Conservation (phyloP, 2,797 vertebrate genomes). For the Danio choprae region DNA sequence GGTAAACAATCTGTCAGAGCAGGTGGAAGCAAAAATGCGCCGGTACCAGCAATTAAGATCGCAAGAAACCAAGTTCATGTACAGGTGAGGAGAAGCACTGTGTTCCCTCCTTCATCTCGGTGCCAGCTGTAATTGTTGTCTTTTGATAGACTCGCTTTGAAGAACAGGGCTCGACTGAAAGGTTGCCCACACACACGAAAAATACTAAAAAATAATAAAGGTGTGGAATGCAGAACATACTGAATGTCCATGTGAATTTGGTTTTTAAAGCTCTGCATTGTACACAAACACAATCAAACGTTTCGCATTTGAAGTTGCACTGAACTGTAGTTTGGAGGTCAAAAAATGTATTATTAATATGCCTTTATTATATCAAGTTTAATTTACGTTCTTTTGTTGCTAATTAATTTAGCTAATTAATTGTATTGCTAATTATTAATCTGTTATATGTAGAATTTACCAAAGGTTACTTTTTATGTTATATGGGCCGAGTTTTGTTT, state of each 20-base stretch:
- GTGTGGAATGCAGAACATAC: not conserved
- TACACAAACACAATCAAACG: too few relatives aligned
- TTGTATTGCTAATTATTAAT: too few relatives aligned
- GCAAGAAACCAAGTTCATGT: constrained; percentile 62
- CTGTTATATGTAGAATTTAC: too few relatives aligned
- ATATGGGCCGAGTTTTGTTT: too few relatives aligned
- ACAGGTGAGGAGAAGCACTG: constrained; percentile 62
- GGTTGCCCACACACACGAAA: not conserved
- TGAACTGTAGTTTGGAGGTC: too few relatives aligned
- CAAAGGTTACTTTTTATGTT: too few relatives aligned
- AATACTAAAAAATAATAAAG: not conserved
- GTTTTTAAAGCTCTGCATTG: too few relatives aligned
- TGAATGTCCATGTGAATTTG: not conserved
- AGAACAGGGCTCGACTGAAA: constrained; percentile 19
- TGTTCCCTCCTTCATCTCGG: constrained; percentile 48
- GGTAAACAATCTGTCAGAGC: constrained; percentile 63
- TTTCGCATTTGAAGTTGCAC: too few relatives aligned
- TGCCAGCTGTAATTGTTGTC: constrained; percentile 31
- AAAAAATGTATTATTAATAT: too few relatives aligned
- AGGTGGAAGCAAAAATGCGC: constrained; percentile 63
- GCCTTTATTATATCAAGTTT: too few relatives aligned
- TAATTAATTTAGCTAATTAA: too few relatives aligned
- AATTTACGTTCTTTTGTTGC: too few relatives aligned
- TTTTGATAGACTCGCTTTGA: constrained; percentile 36
- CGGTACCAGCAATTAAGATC: constrained; percentile 58